Percentiles rank a stretch among this genome's conserved stretches.
Conservation (phyloP, 2,888 invertebrate genomes). For the Thysanoteuthis rhombus region DNA sequence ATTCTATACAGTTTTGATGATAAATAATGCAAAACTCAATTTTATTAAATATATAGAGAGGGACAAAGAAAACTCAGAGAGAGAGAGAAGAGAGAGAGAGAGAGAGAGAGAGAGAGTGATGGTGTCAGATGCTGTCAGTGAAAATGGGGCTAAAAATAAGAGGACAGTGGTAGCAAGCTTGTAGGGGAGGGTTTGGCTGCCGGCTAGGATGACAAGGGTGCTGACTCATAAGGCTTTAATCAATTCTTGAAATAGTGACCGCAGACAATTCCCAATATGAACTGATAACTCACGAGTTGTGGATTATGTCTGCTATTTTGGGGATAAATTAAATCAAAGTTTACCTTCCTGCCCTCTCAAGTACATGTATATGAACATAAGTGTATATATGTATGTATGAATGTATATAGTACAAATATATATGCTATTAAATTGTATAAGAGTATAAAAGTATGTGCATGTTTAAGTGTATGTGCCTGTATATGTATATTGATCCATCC, state of each 20-base stretch:
- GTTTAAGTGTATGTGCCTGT: too few species aligned
- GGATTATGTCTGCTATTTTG: neutral
- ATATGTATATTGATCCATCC: too few species aligned
- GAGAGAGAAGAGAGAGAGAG: neutral
- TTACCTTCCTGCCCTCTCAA: neutral
- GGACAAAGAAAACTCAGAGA: neutral
- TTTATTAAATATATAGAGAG: neutral
- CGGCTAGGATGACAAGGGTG: neutral
- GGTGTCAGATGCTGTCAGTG: neutral
- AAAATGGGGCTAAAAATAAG: conserved; percentile 12
- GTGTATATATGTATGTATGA: neutral
- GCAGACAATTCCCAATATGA: conserved; percentile 12
- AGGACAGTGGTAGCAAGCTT: neutral
- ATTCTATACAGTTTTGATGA: neutral
- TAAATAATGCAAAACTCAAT: neutral
- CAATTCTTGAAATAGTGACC: neutral
- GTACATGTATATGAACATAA: neutral
- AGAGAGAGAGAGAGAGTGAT: neutral
- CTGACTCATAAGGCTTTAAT: neutral
- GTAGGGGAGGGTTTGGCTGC: neutral
- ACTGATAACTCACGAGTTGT: neutral
- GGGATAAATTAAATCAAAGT: neutral
- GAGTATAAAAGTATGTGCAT: too few species aligned
- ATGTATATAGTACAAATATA: neutral
- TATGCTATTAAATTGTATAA: too few species aligned